Evolutionary conservation across 2,888 invertebrate genomes (phyloP), one percentile per base, ranked within the genome.

Genomic region (Galeruca laticollis): DNA sequence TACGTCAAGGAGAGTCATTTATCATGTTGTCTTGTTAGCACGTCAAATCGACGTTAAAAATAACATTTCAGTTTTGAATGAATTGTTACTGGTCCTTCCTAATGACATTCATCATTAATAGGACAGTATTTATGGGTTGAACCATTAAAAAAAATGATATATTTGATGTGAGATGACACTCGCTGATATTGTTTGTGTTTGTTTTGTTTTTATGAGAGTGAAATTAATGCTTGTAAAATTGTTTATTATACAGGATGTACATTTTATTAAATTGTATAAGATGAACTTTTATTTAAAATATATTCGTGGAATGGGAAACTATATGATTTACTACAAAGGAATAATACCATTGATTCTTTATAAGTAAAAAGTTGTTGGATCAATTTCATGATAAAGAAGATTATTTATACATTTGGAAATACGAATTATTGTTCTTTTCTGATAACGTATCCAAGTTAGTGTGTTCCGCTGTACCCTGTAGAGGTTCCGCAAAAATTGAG

Each of bases 1-100:
- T 3, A 35, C 56, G 56, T 63, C 68, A 62, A 69, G 67, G 69
- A 70, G 70, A 62, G 63, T 69, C 77, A 77, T 77, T 71, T 68
- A 76, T 77, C 77, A 77, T 75, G 49, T 47, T 76, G 77, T 77
- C 77, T 77, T 73, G 77, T 77, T 77, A 76, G 73, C 75, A 71
- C 76, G 72, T 77, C 76, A 73, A 69, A 71, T 64, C 64, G 69
- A 69, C 64, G 71, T 71, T 73, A 73, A 72, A 77, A 75, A 76
- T 74, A 77, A 72, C 74, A 69, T 74, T 74, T 71, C 68, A 69
- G 59, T 69, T 69, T 70, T 68, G 69, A 73, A 72, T 73, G 68
- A 70, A 70, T 70, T 74, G 69, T 71, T 75, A 70, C 54, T 60
- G 65, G 72, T 61, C 69, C 70, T 59, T 69, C 66, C 73, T 77